phyloP scores from a whole-genome alignment of 1,140 invertebrate genomes.

The Argopecten irradians region DNA sequence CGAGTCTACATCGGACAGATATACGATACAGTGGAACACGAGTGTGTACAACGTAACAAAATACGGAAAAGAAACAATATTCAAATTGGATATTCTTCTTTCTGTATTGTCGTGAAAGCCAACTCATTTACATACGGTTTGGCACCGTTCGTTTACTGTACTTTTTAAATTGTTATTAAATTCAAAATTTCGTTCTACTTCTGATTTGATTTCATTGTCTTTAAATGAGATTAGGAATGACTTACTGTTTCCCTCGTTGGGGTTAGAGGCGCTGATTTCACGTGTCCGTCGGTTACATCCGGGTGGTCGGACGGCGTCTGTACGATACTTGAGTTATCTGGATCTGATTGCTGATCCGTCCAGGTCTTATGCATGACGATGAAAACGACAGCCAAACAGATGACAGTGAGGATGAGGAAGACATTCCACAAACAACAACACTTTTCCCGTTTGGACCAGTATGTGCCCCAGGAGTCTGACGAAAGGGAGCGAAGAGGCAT shows the following conservation, averaged over 20 bases:
- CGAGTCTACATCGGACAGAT: not conserved
- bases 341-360: not conserved
- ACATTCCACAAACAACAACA: conserved; percentile 45
- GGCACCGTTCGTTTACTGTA: not conserved
- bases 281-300: not conserved
- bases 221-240: not conserved
- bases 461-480: conserved; percentile 37
- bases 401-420: not conserved
- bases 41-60: not conserved
- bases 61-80: not conserved
- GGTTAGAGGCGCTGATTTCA: not conserved
- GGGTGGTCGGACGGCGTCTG: not conserved
- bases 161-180: not conserved
- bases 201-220: not conserved
- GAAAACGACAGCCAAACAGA: not conserved
- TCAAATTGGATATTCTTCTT: conserved; percentile 2
- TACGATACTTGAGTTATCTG: not conserved
- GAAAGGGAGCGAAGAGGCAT: conserved; percentile 26
- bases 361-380: not conserved
- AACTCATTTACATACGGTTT: not conserved
- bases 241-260: not conserved
- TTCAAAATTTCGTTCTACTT: not conserved
- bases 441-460: conserved; percentile 38
- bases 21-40: not conserved
- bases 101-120: not conserved